Evolutionary conservation across 2,888 invertebrate genomes (phyloP).

Genomic region (Drosophila seclusa): DNA sequence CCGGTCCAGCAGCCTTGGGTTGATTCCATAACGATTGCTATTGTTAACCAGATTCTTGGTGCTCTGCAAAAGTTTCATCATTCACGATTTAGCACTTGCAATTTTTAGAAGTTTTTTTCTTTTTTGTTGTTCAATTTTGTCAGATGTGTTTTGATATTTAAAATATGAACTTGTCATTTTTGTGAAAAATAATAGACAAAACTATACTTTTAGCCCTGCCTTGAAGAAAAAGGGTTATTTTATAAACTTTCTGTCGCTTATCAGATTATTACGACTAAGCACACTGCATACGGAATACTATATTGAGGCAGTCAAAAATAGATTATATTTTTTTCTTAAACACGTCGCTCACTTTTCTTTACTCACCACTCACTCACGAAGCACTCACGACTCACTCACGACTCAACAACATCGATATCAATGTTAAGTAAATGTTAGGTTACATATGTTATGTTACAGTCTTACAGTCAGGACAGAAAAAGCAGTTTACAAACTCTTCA

Average conservation of each 20-base stretch:
- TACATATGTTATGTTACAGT: no score
- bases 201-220: neutral
- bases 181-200: neutral
- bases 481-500: slow-evolving; percentile 14
- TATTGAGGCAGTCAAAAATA: neutral
- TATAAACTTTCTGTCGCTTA: neutral
- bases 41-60: neutral
- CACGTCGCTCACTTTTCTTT: no score
- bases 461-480: neutral
- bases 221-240: neutral
- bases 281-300: neutral
- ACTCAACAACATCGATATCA: neutral
- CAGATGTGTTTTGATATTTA: neutral
- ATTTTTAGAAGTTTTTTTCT: slow-evolving; percentile 20
- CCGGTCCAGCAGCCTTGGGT: slow-evolving; percentile 31
- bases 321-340: neutral
- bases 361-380: no score
- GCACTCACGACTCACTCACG: no score
- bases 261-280: neutral
- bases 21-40: neutral
- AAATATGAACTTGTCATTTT: slow-evolving; percentile 24
- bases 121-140: slow-evolving; percentile 2
- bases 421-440: neutral
- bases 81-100: slow-evolving; percentile 14
- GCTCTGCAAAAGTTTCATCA: slow-evolving; percentile 9